A percentile compares a stretch with the other conserved stretches of the same genome.
phyloP scores from a whole-genome alignment of 1,140 invertebrate genomes.

The Acyrthosiphon pisum region DNA sequence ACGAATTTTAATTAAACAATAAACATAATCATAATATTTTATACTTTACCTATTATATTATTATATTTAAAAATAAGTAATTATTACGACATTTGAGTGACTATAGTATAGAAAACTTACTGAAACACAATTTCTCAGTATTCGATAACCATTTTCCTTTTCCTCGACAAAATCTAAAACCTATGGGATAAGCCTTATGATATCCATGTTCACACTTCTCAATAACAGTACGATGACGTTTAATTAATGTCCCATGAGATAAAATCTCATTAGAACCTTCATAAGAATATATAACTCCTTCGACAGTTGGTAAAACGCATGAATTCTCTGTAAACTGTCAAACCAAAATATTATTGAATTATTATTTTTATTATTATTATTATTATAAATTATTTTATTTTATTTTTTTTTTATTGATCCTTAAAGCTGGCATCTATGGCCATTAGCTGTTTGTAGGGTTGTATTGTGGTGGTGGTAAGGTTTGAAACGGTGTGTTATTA shows the following conservation, averaged over 20 bases:
- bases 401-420: too few relatives aligned
- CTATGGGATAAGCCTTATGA: neutral
- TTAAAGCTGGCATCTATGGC: too few relatives aligned
- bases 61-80: neutral
- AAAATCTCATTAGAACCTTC: neutral
- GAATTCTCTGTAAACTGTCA: too few relatives aligned
- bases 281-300: neutral
- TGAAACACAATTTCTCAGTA: neutral
- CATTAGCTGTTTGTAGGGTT: too few relatives aligned
- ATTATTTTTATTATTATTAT: too few relatives aligned
- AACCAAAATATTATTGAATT: too few relatives aligned
- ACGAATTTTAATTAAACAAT: too few relatives aligned
- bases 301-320: neutral
- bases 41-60: too few relatives aligned
- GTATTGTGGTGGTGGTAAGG: too few relatives aligned
- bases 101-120: neutral
- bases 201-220: slow-evolving; percentile 1
- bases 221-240: neutral
- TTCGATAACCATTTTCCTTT: neutral
- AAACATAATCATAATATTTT: too few relatives aligned
- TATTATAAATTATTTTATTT: too few relatives aligned
- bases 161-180: neutral
- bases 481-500: too few relatives aligned
- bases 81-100: neutral
- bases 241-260: neutral